phyloP scores from a whole-genome alignment of 1,140 invertebrate species.

The Bombus difficillimus region DNA sequence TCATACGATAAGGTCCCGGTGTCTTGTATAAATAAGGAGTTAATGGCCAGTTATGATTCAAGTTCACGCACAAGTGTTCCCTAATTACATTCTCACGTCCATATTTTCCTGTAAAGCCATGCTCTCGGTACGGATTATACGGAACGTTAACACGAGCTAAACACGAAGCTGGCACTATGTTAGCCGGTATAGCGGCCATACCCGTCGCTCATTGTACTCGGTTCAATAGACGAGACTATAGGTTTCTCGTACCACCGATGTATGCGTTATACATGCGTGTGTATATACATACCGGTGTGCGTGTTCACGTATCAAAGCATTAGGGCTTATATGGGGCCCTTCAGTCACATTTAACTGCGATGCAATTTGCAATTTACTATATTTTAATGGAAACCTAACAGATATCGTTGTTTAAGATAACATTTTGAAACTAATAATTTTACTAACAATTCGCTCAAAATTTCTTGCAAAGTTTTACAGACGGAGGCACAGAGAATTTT shows the following conservation, averaged over 20 bases:
- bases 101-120: slow-evolving; percentile 21
- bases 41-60: slow-evolving; percentile 15
- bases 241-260: slow-evolving; percentile 12
- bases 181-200: slow-evolving; percentile 39
- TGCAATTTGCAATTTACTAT: not conserved
- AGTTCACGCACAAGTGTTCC: slow-evolving; percentile 14
- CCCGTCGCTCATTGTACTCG: slow-evolving; percentile 60
- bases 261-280: not conserved
- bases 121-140: slow-evolving; percentile 29
- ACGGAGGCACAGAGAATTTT: too few species aligned
- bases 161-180: slow-evolving; percentile 22
- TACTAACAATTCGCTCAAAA: too few species aligned
- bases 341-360: slow-evolving; percentile 7
- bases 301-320: not conserved
- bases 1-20: not conserved
- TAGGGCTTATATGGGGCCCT: not conserved
- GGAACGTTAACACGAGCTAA: slow-evolving; percentile 40
- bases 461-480: too few species aligned
- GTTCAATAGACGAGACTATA: slow-evolving; percentile 61
- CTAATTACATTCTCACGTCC: slow-evolving; percentile 16
- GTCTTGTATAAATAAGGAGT: not conserved
- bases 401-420: not conserved
- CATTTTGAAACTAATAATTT: too few species aligned
- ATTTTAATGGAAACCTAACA: not conserved
- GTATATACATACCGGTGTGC: too few species aligned